Evolutionary conservation across 2,113 vertebrate genomes (phyloP), one percentile per base, ranked within the genome.

Genomic region (Syngnathoides biaculeatus): DNA sequence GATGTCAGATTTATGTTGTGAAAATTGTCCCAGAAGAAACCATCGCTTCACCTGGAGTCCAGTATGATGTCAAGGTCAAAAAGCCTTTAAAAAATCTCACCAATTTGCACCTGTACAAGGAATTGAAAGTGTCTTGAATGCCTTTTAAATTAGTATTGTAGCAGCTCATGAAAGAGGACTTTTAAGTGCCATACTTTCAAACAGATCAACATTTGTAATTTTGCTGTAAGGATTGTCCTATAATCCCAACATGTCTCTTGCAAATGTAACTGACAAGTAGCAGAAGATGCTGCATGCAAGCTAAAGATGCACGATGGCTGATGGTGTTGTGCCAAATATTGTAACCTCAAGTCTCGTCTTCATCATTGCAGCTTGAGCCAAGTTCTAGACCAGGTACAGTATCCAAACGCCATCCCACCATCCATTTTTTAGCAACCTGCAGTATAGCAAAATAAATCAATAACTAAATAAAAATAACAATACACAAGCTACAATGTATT

Each of bases 271-370:
- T n/a, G 42, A 38, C 30, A 7, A 43, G 60, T 62, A 62, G 60
- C 60, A 62, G 40, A 45, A 45, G 60, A 62, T 62, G 39, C 40
- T 13, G 60, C 60, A 62, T 62, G 60, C 60, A 10, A 62, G 60
- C 40, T 26, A 15, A 24, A 62, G n/a, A 43, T 42, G 58, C 35
- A 60, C 58, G 35, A 40, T 38, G 20, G 20, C 30, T 61, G 38
- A 22, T 22, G 8, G 42, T 40, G 58, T 59, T 39, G 35, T 42
- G 38, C 58, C 38, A 40, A 61, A 61, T 42, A 35, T 35, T 35
- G 4, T 35, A 40, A 40, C 20, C 40, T 57, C 8, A 14, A 13
- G 53, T 56, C 53, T 14, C 24, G 13, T 56, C 9, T 26, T 24
- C 53, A 27, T 15, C 53, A 56, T 27, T 56, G 26, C 55, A 57